Conservation (phyloP, 2,797 vertebrate species). For the Distichodus sexfasciatus region DNA sequence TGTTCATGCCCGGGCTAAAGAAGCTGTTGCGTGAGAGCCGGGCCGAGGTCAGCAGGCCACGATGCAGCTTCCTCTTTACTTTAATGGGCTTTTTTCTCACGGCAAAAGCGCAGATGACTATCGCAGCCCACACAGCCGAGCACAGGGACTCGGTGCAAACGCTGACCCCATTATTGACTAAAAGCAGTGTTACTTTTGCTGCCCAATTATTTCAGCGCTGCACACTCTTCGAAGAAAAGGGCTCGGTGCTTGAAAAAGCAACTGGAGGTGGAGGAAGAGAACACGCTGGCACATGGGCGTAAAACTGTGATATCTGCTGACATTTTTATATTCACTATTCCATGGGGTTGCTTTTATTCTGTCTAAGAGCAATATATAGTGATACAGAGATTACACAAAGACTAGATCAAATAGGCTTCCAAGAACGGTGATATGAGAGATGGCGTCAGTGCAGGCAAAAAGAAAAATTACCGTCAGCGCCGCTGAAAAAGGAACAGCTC, state of each 20-base stretch:
- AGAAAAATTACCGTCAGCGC: too few species aligned
- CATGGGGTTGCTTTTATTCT: background rate
- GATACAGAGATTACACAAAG: background rate
- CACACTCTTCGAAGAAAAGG: background rate
- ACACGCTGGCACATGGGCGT: background rate
- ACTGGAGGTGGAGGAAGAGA: slow-evolving; percentile 8
- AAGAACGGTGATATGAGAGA: too few species aligned
- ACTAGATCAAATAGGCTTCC: too few species aligned
- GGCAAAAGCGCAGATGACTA: slow-evolving; percentile 28
- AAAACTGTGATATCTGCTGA: background rate
- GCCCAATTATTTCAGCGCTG: slow-evolving; percentile 12
- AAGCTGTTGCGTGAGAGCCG: slow-evolving; percentile 13
- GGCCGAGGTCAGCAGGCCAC: slow-evolving; percentile 1
- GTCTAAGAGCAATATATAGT: background rate
- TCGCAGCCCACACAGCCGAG: slow-evolving; percentile 15
- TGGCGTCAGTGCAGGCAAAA: too few species aligned
- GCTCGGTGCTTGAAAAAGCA: slow-evolving; percentile 14
- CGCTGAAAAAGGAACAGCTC: too few species aligned
- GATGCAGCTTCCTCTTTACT: background rate
- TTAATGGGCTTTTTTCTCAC: slow-evolving; percentile 25
- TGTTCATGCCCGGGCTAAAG: background rate
- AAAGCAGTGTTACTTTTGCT: slow-evolving; percentile 19
- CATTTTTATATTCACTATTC: background rate
- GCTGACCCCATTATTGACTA: slow-evolving; percentile 39
- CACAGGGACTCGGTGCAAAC: background rate